Evolutionary conservation across 1,140 invertebrate genomes (phyloP), one percentile per base, ranked within the genome.

Genomic region (Drosophila yakuba): DNA sequence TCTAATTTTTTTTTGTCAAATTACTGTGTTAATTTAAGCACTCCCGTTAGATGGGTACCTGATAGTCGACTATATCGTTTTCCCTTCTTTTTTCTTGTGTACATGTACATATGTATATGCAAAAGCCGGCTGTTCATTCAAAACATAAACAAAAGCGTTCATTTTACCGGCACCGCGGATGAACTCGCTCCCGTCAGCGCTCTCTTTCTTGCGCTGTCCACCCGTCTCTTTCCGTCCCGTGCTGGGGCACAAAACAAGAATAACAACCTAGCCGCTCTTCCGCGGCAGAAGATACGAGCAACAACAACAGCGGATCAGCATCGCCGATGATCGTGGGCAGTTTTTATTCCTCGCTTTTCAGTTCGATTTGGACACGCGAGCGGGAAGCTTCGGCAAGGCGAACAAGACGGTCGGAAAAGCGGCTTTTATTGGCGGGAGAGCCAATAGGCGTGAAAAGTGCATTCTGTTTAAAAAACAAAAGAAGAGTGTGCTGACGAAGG

Each of bases 101-200:
- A 43, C 23, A 1, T 20, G 20, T 20, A 20, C 1, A 20, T 20
- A 17, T n/a, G n/a, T 17, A 20, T n/a, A 4, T 8, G 4, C 32
- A 32, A 20, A 61, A 55, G 28, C 38, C 43, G 38, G 44, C 15
- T 56, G 51, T 81, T 82, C 74, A 66, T 50, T 81, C 60, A 66
- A 78, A 86, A 88, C 57, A 63, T 88, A 86, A 86, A 89, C 83
- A 88, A 88, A 60, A 44, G n/a, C 15, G 62, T 79, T 85, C 83
- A 85, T 82, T 86, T 78, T 76, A 62, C 82, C 82, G 82, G 82
- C 52, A 23, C 36, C 36, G 32, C 8, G 64, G 74, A 64, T 64
- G 20, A 38, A 60, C 20, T 60, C 28, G 6, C 44, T 45, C 61
- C 14, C 48, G 47, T 39, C 14, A 39, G 14, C 38, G 12, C 61